A percentile compares a stretch with the other conserved stretches of the same genome.
These are phyloP conservation scores for Oenanthe melanoleuca DNA, from an alignment of 2,113 vertebrate genomes.

Conservation along the genomic window DNA sequence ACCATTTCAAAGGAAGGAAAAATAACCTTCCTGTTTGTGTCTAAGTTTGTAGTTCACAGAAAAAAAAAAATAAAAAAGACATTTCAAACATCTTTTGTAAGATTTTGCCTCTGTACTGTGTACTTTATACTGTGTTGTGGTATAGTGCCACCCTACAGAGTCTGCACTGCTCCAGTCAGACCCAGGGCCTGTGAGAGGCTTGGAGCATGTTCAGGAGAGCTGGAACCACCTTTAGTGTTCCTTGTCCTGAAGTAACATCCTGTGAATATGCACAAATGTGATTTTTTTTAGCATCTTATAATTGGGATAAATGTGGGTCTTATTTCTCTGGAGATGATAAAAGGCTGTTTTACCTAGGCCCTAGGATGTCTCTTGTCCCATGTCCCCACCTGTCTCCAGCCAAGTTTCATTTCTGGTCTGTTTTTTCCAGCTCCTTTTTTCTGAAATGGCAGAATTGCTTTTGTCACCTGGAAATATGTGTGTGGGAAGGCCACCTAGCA, in stretches of 20 bases:
- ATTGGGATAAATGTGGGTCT: not conserved
- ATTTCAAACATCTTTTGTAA: not conserved
- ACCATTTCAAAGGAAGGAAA: not conserved
- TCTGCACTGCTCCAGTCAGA: not conserved
- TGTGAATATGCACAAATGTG: not conserved
- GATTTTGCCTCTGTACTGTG: not conserved
- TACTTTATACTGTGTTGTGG: not conserved
- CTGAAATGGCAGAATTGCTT: not conserved
- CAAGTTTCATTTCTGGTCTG: not conserved
- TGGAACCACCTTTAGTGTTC: not conserved
- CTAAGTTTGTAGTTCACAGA: not conserved
- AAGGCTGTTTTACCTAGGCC: not conserved
- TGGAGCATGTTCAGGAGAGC: not conserved
- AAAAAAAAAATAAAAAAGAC: too few species aligned
- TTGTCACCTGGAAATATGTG: not conserved
- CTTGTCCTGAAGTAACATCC: not conserved
- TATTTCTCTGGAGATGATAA: not conserved
- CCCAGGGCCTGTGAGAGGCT: not conserved
- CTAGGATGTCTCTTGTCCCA: not conserved
- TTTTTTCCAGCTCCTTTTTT: not conserved
- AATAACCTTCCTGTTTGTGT: not conserved
- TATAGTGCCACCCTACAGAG: fast-evolving
- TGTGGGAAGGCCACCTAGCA: not conserved
- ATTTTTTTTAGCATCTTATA: not conserved
- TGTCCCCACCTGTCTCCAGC: not conserved